Base-by-base conservation (phyloP, 30 jellyfish, hydroid and myxozoan genomes). In the Hydractinia symbiolongicarpus region DNA sequence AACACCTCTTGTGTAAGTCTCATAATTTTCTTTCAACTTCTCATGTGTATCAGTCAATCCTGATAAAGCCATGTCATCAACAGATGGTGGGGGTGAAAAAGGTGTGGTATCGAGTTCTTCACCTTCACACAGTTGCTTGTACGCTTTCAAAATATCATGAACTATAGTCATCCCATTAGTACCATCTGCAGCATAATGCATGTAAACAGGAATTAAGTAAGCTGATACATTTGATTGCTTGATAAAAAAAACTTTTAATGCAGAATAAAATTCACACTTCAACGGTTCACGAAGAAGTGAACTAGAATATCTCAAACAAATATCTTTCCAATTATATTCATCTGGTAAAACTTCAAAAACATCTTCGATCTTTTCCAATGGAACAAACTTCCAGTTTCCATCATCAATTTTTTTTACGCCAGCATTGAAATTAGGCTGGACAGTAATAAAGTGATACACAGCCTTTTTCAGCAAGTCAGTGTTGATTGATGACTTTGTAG, bases 151-250 rank as follows among this genome's bases (percentile, higher is more conserved):
- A 6, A 64, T 64, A 64, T 64, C 74, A 64, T 64, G 19, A 64
- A 64, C 74, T 9, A 64, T 64, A 13, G 74, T 64, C 74, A 64
- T 64, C 19, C 74, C 74, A 13, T 64, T 64, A n/a, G 74, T 64
- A n/a, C 74, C 74, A 13, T 64, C 74, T 6, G 74, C 74, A 64
- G 52, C 19, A 13, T 64, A 64, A 64, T 64, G 74, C 9, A 51
- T 52, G 40, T 64, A 64, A 9, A 64, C 74, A n/a, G 74, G 74
- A 4, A 64, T 64, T 52, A 64, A 51, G 40, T 64, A 64, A 13
- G 74, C 74, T 13, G 19, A n/a, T 13, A 5, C 40, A 51, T 6
- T 13, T 52, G 74, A 64, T n/a, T n/a, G 52, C 19, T 44, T 44
- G 19, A 64, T 64, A 64, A 64, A 13, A 64, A 64, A 64, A 0